phyloP scores from a whole-genome alignment of 2,113 vertebrate species.

The Procapra przewalskii region DNA sequence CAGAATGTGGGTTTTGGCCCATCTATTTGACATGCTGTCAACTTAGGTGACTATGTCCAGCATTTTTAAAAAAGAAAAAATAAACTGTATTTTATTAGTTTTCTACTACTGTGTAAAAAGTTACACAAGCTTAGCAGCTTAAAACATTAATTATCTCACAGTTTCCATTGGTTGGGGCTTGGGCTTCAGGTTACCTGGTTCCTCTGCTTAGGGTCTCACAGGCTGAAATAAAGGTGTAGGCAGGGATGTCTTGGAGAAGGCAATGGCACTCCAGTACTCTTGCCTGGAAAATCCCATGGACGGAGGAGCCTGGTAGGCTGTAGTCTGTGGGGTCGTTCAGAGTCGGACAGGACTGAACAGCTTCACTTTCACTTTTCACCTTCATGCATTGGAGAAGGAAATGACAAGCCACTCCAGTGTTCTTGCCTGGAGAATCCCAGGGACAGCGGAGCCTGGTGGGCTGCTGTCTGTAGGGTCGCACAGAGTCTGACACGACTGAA shows the following conservation, averaged over 20 bases:
- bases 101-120: neutral
- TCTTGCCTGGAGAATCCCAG: too few relatives aligned
- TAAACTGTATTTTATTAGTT: neutral
- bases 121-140: neutral
- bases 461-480: too few relatives aligned
- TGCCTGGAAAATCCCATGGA: too few relatives aligned
- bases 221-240: neutral
- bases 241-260: neutral
- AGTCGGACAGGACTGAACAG: too few relatives aligned
- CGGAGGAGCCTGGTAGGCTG: too few relatives aligned
- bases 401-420: too few relatives aligned
- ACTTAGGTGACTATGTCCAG: neutral
- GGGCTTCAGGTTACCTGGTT: neutral
- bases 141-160: neutral
- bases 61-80: neutral
- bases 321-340: too few relatives aligned
- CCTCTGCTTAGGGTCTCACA: neutral
- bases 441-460: rapidly evolving
- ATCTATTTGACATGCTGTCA: neutral
- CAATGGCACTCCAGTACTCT: too few relatives aligned
- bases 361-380: too few relatives aligned
- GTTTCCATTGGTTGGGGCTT: neutral
- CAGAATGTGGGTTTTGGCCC: neutral
- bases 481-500: too few relatives aligned
- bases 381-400: too few relatives aligned